Conservation (phyloP, 1,140 invertebrate genomes). For the Achroia grisella region DNA sequence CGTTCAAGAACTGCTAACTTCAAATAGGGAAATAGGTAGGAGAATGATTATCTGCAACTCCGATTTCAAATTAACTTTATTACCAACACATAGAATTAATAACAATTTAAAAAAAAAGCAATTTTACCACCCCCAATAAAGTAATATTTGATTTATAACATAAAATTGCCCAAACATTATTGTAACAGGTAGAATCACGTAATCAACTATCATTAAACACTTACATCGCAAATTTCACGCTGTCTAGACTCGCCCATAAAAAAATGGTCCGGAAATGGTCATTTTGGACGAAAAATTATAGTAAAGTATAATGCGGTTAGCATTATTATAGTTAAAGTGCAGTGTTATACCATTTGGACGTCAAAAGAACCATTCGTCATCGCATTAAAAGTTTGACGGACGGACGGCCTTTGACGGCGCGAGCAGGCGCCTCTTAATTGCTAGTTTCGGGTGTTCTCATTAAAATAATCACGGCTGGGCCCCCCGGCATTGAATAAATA, state of each 20-base stretch:
- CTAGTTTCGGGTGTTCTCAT: slow-evolving; percentile 47
- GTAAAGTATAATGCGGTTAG: too few relatives aligned
- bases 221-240: too few relatives aligned
- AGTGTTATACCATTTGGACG: background rate
- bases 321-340: background rate
- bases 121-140: too few relatives aligned
- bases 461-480: slow-evolving; percentile 32
- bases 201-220: too few relatives aligned
- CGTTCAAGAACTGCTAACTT: too few relatives aligned
- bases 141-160: slow-evolving; percentile 2
- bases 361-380: slow-evolving; percentile 14
- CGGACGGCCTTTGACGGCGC: slow-evolving; percentile 15
- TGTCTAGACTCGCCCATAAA: background rate
- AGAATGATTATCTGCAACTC: too few relatives aligned
- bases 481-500: slow-evolving; percentile 47
- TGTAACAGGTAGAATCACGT: too few relatives aligned
- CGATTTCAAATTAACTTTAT: too few relatives aligned
- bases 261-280: slow-evolving; percentile 4
- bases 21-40: too few relatives aligned
- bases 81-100: too few relatives aligned
- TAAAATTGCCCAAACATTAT: background rate
- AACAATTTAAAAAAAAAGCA: too few relatives aligned
- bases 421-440: slow-evolving; percentile 55
- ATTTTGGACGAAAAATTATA: background rate
- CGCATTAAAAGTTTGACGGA: slow-evolving; percentile 14